Evolutionary conservation across 2,888 invertebrate genomes (phyloP), one percentile per base, ranked within the genome.

Genomic region (Laothoe populi): DNA sequence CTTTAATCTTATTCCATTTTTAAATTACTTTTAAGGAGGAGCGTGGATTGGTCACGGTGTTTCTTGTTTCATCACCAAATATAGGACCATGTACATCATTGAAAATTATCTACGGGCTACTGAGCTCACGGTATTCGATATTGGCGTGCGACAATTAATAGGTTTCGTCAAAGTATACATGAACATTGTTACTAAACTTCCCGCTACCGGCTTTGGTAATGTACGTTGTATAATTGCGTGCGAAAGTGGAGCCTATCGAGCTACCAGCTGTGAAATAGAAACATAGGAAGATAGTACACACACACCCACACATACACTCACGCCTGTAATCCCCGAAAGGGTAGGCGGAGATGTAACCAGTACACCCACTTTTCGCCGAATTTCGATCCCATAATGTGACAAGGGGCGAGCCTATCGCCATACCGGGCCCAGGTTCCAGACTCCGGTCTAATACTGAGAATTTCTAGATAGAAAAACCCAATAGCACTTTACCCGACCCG

Each of bases 41-140:
- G 74, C 67, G 63, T 63, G 59, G 65, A 78, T 80, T 73, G 62
- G 74, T 67, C 68, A 70, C 66, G 68, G 66, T 63, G 10, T 63
- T 60, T 62, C 59, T 64, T 66, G 44, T 66, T 26, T 57, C 38
- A 63, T 63, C 60, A 67, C 62, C 59, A 66, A 69, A 68, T 57
- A 63, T 67, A 62, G 65, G 62, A 67, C 67, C 69, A 67, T 66
- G 63, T 46, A 61, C 53, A 66, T 70, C 66, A 61, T 73, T 72
- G 80, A 78, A 84, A 71, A 86, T 87, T 87, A 84, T 82, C 65
- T 67, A 80, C 83, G 87, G 81, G 60, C 78, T 70, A 74, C 64
- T 81, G 85, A 69, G 42, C 72, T 57, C 64, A 65, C 70, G 86
- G 87, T 82, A 90, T 88, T 84, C 70, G 72, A 74, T 77, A 75